phyloP scores from a whole-genome alignment of 2,888 invertebrate species.

The Xestia rhomboidea region DNA sequence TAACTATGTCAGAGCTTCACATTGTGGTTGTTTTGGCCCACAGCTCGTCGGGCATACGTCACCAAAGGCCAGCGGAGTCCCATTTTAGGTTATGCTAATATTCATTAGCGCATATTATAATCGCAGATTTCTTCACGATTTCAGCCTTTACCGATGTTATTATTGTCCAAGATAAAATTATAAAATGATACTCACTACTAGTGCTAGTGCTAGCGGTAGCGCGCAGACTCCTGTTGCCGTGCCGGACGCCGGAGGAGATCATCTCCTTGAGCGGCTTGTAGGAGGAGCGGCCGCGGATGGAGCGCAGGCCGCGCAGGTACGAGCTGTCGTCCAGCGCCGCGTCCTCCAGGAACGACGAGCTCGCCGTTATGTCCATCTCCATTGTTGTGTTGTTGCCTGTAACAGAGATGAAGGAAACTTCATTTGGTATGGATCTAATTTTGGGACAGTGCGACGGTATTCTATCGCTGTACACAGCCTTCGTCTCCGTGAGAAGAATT shows the following conservation, averaged over 20 bases:
- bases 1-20: no score
- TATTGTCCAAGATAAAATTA: not conserved
- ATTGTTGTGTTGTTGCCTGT: conserved; percentile 88
- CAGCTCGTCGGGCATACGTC: no score
- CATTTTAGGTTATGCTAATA: no score
- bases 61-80: no score
- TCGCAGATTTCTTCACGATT: not conserved
- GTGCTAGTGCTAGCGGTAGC: conserved; percentile 34
- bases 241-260: conserved; percentile 58
- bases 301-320: conserved; percentile 79
- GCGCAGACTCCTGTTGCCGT: conserved; percentile 61
- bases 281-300: conserved; percentile 82
- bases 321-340: conserved; percentile 76
- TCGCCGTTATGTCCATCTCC: conserved; percentile 88
- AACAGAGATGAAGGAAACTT: not conserved
- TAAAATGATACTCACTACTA: conserved; percentile 38
- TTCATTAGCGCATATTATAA: not conserved
- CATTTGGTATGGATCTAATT: not conserved
- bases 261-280: conserved; percentile 84
- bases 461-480: not conserved
- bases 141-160: not conserved
- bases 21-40: no score
- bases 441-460: not conserved
- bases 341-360: conserved; percentile 71
- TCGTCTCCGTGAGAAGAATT: not conserved